Evolutionary conservation across 2,888 invertebrate genomes (phyloP), one percentile per base, ranked within the genome.

Genomic region (Agrilus cyanescens): DNA sequence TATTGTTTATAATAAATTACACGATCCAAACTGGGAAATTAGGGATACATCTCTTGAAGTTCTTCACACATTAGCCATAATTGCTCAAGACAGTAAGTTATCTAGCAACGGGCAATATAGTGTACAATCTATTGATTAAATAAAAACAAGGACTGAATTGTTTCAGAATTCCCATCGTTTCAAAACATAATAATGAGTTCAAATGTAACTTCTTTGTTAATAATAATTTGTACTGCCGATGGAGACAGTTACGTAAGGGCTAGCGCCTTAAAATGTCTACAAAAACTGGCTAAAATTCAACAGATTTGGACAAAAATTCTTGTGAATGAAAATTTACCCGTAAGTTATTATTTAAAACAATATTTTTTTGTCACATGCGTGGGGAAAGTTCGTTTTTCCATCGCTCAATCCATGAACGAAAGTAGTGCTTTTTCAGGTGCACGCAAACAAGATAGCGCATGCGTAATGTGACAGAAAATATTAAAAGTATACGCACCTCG

Each of bases 11-110:
- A 74, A 74, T 60, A 79, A 83, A 57, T 67, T 85, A 58, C 80
- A 83, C 51, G 84, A 85, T 57, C 63, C 71, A 4, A 71, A 78
- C 38, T 88, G 87, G 88, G 86, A 87, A 61, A 76, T 87, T 1
- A 71, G 85, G 32, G 87, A 88, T 53, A 82, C 82, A 4, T 79
- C 84, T 0, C 58, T 87, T 18, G 86, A 88, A 60, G 66, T 86
- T 32, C 64, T 87, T 6, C 74, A 75, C 34, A 80, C 82, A 0
- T 78, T 85, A 56, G 78, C 80, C 0, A 70, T 71, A 33, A 77
- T 86, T 49, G 80, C 84, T 0, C 76, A 75, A 59, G 69, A 76
- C 46, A 85, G 86, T 86, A 69, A 71, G 78, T 68, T 14, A 14
- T 13, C 25, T 29, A 14, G 20, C 32, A 10, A n/a, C n/a, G n/a